phyloP scores from a whole-genome alignment of 1,140 invertebrate genomes.

The Diabrotica virgifera region DNA sequence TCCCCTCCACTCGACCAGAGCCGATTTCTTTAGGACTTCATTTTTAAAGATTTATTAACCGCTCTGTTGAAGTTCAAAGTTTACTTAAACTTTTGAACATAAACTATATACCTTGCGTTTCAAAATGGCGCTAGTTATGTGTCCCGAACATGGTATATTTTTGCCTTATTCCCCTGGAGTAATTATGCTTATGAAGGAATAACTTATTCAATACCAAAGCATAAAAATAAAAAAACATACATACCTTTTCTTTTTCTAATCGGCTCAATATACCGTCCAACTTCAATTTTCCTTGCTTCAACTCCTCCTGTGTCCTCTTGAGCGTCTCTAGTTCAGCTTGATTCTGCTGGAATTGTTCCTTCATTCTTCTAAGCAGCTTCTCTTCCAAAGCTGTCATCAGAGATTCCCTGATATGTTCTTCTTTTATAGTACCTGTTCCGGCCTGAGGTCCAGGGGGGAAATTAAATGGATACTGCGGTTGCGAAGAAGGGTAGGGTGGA shows the following conservation, averaged over 20 bases:
- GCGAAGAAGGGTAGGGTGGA: constrained; percentile 41
- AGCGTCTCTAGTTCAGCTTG: constrained; percentile 91
- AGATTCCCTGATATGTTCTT: constrained; percentile 92
- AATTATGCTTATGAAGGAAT: too few species aligned
- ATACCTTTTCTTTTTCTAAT: constrained; percentile 78
- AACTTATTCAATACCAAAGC: too few species aligned
- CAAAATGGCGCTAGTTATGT: neutral
- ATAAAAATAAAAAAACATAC: neutral
- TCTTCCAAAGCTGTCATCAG: constrained; percentile 93
- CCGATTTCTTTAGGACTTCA: too few species aligned
- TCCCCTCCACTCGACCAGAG: too few species aligned
- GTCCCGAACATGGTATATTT: too few species aligned
- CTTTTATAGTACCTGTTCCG: constrained; percentile 78
- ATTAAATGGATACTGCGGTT: constrained; percentile 36
- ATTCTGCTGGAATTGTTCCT: constrained; percentile 85
- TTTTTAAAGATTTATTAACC: too few species aligned
- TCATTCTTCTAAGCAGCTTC: constrained; percentile 80
- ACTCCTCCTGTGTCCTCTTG: constrained; percentile 82
- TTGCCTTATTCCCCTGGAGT: too few species aligned
- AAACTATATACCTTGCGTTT: too few species aligned
- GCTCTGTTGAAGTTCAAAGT: too few species aligned
- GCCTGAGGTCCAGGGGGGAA: constrained; percentile 43
- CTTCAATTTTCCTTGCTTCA: constrained; percentile 80
- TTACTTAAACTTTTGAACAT: too few species aligned
- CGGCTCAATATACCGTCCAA: constrained; percentile 79